Percentiles rank a stretch among this genome's conserved stretches.
Evolutionary conservation across 2,113 vertebrate species (phyloP).

Genomic region (Leptocoma aspasia): DNA sequence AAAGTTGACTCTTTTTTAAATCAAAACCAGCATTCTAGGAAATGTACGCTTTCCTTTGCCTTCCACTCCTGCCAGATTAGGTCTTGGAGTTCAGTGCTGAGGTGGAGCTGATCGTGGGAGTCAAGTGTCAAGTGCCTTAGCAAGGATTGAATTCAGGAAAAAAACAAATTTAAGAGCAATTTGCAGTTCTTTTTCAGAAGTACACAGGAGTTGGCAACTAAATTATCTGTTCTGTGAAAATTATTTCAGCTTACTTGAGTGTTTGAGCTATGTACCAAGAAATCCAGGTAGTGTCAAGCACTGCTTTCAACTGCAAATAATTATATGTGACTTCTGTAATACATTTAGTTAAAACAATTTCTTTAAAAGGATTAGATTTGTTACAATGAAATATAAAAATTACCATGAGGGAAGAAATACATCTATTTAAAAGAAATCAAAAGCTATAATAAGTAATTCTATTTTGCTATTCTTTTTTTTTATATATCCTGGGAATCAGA

Average conservation of each 20-base stretch:
- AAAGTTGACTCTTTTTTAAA: not conserved
- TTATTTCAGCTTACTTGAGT: not conserved
- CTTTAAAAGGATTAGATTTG: not conserved
- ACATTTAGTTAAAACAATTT: not conserved
- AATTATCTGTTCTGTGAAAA: constrained; percentile 15
- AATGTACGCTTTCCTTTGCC: not conserved
- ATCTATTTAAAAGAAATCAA: not conserved
- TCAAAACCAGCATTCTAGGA: not conserved
- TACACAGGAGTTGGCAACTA: not conserved
- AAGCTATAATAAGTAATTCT: not conserved
- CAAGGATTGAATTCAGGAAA: not conserved
- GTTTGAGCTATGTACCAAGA: not conserved
- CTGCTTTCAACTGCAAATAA: not conserved
- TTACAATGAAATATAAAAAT: not conserved
- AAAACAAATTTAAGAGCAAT: constrained; percentile 5
- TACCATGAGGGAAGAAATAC: not conserved
- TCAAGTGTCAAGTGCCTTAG: not conserved
- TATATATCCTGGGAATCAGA: not conserved
- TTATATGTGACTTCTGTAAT: not conserved
- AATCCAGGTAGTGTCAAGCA: not conserved
- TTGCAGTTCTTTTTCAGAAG: not conserved
- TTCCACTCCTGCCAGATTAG: not conserved
- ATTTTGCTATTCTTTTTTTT: not conserved
- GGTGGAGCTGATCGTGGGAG: not conserved
- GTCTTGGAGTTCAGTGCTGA: not conserved